Base-by-base conservation (phyloP, 2,797 vertebrate genomes). In the Micrastur ruficollis region DNA sequence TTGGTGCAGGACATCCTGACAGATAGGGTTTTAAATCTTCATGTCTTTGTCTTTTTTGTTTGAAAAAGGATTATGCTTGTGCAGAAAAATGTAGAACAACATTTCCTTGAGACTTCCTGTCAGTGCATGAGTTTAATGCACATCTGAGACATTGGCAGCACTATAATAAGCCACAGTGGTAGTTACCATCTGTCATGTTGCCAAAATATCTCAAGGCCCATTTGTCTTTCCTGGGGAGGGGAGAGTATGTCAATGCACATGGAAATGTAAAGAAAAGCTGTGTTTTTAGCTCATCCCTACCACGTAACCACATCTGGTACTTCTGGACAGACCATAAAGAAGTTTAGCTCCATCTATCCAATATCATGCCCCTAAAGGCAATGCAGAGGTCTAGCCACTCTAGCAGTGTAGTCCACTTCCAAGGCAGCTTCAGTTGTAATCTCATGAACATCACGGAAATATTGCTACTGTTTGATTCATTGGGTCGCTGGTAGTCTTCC, bases 131-230 rank as follows among this genome's bases (percentile, higher is more conserved):
- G 74, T 95, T 95, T 95, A 96, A 88, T 83, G 86, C 81, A 93
- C 93, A 53, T 92, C 81, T 87, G 96, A 97, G 93, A 96, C 86
- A 40, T 78, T 90, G 89, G 94, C 94, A 97, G 93, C 89, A 81
- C 91, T 86, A 68, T 89, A 96, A 95, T 83, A 95, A 96, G 79
- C 94, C 90, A 88, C 92, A 86, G 87, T 73, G 86, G 92, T 94
- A 92, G 92, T 96, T 96, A 90, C 86, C 86, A 81, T 91, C 93
- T 95, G 92, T 96, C 93, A 78, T 70, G 65, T 93, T 97, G 95
- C 95, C 92, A 95, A 44, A 96, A 58, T 88, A 93, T 92, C 79
- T 95, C 81, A 87, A 89, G 81, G 87, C 62, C 86, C 44, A 92
- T 94, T 94, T 91, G 42, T 79, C 86, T 94, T 91, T 91, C 81